phyloP scores from a whole-genome alignment of 2,888 invertebrate species.

The Nephrocerus scutellatus region DNA sequence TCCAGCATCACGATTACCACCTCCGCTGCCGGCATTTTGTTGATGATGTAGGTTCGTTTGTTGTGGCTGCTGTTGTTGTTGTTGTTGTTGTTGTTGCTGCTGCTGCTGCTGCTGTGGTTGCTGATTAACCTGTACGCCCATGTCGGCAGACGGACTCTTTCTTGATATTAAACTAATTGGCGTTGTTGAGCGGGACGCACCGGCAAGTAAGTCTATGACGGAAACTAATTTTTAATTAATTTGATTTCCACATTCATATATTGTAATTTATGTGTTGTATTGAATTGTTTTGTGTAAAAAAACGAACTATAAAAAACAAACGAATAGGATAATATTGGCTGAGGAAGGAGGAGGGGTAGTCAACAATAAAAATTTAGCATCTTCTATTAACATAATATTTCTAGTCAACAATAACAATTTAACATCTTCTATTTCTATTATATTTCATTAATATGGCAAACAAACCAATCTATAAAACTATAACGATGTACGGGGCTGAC shows the following conservation, averaged over 20 bases:
- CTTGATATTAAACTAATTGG: slow-evolving; percentile 67
- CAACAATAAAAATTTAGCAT: slow-evolving; percentile 7
- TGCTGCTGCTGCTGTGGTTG: slow-evolving; percentile 34
- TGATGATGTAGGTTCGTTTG: slow-evolving; percentile 52
- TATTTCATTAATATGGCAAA: too few relatives aligned
- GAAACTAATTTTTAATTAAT: slow-evolving; percentile 32
- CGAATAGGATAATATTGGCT: too few relatives aligned
- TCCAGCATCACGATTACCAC: slow-evolving; percentile 47
- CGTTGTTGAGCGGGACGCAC: slow-evolving; percentile 70
- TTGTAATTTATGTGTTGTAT: slow-evolving; percentile 6
- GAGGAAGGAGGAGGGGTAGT: too few relatives aligned
- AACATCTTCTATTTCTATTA: too few relatives aligned
- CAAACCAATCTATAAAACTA: too few relatives aligned
- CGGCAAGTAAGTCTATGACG: slow-evolving; percentile 50
- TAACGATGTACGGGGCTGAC: too few relatives aligned
- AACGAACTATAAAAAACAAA: slow-evolving; percentile 2
- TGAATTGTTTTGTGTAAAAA: slow-evolving; percentile 1
- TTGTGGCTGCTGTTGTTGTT: slow-evolving; percentile 26
- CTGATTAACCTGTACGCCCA: slow-evolving; percentile 64
- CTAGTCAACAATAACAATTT: too few relatives aligned
- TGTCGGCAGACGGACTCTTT: slow-evolving; percentile 81
- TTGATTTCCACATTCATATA: slow-evolving; percentile 3
- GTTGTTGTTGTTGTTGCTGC: slow-evolving; percentile 25
- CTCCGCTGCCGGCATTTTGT: slow-evolving; percentile 31
- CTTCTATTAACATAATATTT: too few relatives aligned